Conservation (phyloP, 2,113 vertebrate genomes). For the Coregonus clupeaformis region DNA sequence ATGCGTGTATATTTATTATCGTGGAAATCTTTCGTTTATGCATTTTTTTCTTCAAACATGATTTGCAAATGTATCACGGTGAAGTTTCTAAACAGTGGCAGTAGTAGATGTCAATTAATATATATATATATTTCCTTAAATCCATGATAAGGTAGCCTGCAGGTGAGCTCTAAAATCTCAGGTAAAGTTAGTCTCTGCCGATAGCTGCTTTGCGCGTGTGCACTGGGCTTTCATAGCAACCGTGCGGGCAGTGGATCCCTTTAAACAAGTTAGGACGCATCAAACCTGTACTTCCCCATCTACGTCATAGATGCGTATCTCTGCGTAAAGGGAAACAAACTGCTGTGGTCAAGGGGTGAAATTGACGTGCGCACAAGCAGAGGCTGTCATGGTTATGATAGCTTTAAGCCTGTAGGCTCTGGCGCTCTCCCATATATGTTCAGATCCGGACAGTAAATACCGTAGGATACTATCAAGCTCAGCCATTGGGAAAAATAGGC, state of each 20-base stretch:
- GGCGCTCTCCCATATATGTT: not conserved
- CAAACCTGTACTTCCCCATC: not conserved
- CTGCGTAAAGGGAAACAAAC: not conserved
- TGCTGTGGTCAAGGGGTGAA: not conserved
- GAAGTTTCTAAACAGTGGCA: too few species aligned
- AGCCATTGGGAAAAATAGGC: too few species aligned
- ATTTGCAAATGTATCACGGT: too few species aligned
- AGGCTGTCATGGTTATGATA: not conserved
- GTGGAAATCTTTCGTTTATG: not conserved
- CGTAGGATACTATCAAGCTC: too few species aligned
- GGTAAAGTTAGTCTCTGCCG: too few species aligned
- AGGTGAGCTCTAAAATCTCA: too few species aligned
- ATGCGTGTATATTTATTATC: not conserved
- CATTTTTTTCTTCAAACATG: not conserved
- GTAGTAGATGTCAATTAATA: too few species aligned
- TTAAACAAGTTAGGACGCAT: not conserved
- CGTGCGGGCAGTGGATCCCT: not conserved
- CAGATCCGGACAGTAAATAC: not conserved
- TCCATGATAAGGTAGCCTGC: too few species aligned
- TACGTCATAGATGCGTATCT: not conserved
- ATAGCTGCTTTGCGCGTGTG: not conserved
- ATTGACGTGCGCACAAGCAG: not conserved
- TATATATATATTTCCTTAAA: too few species aligned
- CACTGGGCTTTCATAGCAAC: not conserved
- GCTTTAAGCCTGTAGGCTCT: not conserved